Percentiles rank a stretch among this genome's conserved stretches.
These are phyloP conservation scores for Oncorhynchus gorbuscha DNA, from an alignment of 2,113 vertebrate species.

Conservation along the genomic window DNA sequence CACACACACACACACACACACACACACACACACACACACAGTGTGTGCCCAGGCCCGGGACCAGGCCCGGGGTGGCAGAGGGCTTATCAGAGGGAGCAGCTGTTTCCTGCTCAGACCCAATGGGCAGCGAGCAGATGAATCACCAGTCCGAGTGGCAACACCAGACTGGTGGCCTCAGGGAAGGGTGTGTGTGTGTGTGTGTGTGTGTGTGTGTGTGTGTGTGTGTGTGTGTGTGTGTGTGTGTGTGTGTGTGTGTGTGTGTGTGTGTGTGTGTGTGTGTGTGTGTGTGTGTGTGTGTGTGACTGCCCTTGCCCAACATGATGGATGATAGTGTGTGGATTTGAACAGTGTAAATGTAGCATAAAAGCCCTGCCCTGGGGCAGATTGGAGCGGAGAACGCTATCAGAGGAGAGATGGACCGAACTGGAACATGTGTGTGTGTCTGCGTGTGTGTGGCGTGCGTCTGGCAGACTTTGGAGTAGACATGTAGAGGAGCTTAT, in stretches of 20 bases:
- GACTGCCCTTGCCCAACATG: conserved; percentile 34
- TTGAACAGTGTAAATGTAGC: conserved; percentile 58
- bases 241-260: neutral
- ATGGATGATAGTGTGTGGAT: conserved; percentile 54
- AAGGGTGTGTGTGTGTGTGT: neutral
- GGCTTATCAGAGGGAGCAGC: conserved; percentile 26
- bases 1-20: neutral
- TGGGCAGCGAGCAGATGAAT: conserved; percentile 7
- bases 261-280: neutral
- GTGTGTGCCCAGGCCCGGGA: conserved; percentile 3
- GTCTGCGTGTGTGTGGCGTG: conserved; percentile 12
- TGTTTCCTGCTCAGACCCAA: conserved; percentile 24
- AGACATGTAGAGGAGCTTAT: conserved; percentile 7
- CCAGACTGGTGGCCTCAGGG: neutral
- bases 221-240: neutral
- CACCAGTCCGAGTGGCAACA: neutral
- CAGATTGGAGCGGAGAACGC: conserved; percentile 14
- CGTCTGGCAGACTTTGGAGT: neutral
- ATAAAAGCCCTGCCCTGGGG: conserved; percentile 56
- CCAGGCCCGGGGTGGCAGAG: conserved; percentile 5
- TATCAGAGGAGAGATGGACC: conserved; percentile 5
- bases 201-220: neutral
- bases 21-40: neutral
- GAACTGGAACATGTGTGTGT: neutral
- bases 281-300: neutral